A percentile compares a stretch with the other conserved stretches of the same genome.
phyloP scores from a whole-genome alignment of 2,797 vertebrate genomes.

The Clarias pachynema region DNA sequence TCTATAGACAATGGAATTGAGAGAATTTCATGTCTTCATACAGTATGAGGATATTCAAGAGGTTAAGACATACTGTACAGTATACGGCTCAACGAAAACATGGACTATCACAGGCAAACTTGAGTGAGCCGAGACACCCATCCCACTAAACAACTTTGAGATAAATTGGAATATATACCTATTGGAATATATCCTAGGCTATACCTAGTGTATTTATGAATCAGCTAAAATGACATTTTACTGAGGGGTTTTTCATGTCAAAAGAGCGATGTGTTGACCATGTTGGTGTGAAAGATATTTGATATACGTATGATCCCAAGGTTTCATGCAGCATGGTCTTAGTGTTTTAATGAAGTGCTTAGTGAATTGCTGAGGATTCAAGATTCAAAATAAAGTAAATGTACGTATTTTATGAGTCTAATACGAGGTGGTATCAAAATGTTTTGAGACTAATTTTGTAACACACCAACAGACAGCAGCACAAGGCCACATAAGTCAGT shows the following conservation, averaged over 20 bases:
- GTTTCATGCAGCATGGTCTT: too few relatives aligned
- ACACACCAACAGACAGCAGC: too few relatives aligned
- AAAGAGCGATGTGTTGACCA: neutral
- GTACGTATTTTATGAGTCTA: too few relatives aligned
- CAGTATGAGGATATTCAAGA: too few relatives aligned
- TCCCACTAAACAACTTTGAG: neutral
- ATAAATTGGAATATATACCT: neutral
- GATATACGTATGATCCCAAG: neutral
- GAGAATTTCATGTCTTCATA: too few relatives aligned
- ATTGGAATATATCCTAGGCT: too few relatives aligned
- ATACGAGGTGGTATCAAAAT: too few relatives aligned
- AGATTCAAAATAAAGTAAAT: too few relatives aligned
- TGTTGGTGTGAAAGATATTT: neutral
- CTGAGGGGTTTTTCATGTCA: neutral
- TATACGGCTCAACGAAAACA: neutral
- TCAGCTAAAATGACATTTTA: neutral
- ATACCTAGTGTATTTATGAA: neutral
- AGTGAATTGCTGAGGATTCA: neutral
- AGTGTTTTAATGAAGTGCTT: neutral
- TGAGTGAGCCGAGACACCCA: neutral
- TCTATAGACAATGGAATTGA: too few relatives aligned
- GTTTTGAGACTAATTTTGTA: too few relatives aligned
- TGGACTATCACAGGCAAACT: neutral
- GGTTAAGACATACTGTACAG: too few relatives aligned
- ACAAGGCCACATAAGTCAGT: too few relatives aligned